Base-by-base conservation (phyloP, 2,888 invertebrate genomes). In the Parochlus steinenii region DNA sequence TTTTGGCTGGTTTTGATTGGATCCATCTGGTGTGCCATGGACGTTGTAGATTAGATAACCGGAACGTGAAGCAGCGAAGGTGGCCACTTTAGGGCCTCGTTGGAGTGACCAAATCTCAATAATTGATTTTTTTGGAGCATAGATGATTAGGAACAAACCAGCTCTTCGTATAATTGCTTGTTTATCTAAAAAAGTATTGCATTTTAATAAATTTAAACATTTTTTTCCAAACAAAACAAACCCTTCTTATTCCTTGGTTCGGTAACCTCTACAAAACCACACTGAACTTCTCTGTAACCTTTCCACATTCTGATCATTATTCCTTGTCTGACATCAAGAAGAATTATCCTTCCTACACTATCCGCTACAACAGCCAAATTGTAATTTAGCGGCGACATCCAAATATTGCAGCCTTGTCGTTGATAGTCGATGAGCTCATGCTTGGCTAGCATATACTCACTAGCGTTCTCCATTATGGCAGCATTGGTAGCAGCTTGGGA, bases 231-330 rank as follows among this genome's bases (percentile, higher is more conserved):
- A 22, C 10, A 8, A 22, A 6, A 8, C 10, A 22, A 6, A 8
- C 7, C 37, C 6, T 27, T 51, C 19, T 36, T 16, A 20, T 34
- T 40, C 29, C 33, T 30, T 11, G 25, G 71, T 49, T 85, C 82
- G 20, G 67, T 64, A 1, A 85, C 80, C 58, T 86, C 81, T 26
- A 95, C 63, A 71, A 93, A 97, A 3, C 85, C 87, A 53, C 90
- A 86, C 53, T 95, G 85, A 0, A 95, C 93, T 53, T 95, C 89
- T 33, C 95, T 67, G 55, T 90, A 97, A 4, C 97, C 95, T 63
- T 95, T 95, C 70, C 92, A 90, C 51, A 93, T 74, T 33, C 87
- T 67, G 24, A 92, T 60, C 16, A 82, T 73, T 34, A 80, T 67
- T 2, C 90, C 87, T 43, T 70, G 70, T 31, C 67, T 67, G 10